phyloP scores from a whole-genome alignment of 2,888 invertebrate genomes.

The Andrena fulva region DNA sequence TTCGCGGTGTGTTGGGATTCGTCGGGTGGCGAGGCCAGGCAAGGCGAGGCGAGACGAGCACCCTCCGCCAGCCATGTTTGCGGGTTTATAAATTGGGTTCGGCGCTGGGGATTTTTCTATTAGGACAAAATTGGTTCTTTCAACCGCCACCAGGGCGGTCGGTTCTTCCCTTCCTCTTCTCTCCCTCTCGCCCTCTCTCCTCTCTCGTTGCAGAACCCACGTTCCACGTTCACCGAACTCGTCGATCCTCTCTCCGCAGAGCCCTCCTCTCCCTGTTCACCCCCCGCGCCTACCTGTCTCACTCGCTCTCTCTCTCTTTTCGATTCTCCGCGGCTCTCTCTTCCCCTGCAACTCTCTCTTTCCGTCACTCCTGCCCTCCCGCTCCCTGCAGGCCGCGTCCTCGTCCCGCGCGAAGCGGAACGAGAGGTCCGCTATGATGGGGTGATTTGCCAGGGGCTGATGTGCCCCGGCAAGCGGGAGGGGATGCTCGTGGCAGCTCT shows the following conservation, averaged over 20 bases:
- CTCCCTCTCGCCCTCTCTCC: constrained; percentile 17
- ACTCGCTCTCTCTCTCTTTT: constrained; percentile 48
- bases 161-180: constrained; percentile 54
- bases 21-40: constrained; percentile 53
- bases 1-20: constrained; percentile 76
- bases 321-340: constrained; percentile 33
- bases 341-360: constrained; percentile 41
- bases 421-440: constrained; percentile 64
- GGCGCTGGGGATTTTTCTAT: constrained; percentile 85
- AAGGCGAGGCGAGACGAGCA: constrained; percentile 58
- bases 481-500: constrained; percentile 74
- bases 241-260: constrained; percentile 65
- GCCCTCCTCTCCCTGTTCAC: constrained; percentile 40
- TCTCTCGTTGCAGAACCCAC: constrained; percentile 59
- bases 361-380: constrained; percentile 32
- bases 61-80: constrained; percentile 83
- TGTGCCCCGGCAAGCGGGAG: constrained; percentile 64
- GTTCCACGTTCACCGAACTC: constrained; percentile 64
- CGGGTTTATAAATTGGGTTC: constrained; percentile 85
- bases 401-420: constrained; percentile 61
- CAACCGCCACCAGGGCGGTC: constrained; percentile 83
- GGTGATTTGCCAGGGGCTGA: constrained; percentile 73
- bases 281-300: constrained; percentile 27
- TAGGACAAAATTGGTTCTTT: constrained; percentile 85
- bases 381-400: constrained; percentile 44